A percentile compares a stretch with the other conserved stretches of the same genome.
Evolutionary conservation across 2,113 vertebrate species (phyloP).

Genomic region (Hydrochoerus hydrochaeris): DNA sequence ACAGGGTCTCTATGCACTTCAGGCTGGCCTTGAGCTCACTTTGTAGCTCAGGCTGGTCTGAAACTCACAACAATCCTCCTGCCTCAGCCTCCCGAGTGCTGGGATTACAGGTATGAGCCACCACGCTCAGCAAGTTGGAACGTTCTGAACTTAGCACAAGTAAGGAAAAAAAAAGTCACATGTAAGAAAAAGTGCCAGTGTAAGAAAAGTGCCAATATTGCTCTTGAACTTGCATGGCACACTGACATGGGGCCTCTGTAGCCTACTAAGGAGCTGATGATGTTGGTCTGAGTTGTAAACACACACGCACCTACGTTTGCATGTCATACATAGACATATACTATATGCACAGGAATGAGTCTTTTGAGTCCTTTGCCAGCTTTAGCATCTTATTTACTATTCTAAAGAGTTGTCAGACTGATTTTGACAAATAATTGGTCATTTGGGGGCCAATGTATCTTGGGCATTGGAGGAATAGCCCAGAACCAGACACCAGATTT

Average conservation of each 20-base stretch:
- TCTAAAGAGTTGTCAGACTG: background rate
- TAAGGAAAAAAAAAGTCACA: conserved; percentile 53
- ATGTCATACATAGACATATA: background rate
- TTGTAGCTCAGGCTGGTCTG: no score
- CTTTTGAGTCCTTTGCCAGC: background rate
- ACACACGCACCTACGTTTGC: background rate
- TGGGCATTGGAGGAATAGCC: background rate
- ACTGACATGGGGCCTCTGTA: background rate
- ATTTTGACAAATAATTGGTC: background rate
- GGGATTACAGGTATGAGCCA: no score
- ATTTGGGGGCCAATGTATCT: conserved; percentile 7
- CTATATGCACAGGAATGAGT: background rate
- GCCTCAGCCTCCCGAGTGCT: no score
- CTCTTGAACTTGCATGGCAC: background rate
- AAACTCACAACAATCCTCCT: no score
- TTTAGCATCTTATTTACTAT: conserved; percentile 48
- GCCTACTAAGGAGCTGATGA: background rate
- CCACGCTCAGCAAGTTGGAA: no score
- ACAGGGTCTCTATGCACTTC: no score
- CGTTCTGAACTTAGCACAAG: conserved; percentile 49
- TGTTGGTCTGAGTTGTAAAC: background rate
- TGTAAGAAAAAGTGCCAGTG: background rate
- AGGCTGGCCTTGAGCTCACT: no score
- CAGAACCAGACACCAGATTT: conserved; percentile 13
- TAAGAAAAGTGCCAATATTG: background rate